Percentiles rank a stretch among this genome's conserved stretches.
phyloP scores from a whole-genome alignment of 2,797 vertebrate genomes.

The Fundulus diaphanus region DNA sequence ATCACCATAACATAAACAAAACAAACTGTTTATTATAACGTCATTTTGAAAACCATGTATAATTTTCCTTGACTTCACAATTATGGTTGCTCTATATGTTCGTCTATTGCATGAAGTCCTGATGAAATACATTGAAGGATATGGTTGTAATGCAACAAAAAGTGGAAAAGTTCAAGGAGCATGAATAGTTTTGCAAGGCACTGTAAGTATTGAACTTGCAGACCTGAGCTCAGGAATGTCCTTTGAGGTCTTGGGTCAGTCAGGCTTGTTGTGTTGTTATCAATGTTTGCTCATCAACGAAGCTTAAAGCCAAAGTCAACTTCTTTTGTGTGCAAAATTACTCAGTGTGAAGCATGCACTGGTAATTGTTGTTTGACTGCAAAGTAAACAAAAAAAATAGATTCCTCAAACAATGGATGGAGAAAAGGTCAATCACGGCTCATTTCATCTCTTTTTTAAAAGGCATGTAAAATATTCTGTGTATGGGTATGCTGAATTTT shows the following conservation, averaged over 20 bases:
- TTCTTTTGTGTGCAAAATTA: constrained; percentile 59
- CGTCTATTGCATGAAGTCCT: not conserved
- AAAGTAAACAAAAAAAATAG: constrained; percentile 16
- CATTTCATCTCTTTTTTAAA: constrained; percentile 8
- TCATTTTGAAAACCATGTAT: not conserved
- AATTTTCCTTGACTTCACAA: too few species aligned
- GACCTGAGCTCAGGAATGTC: constrained; percentile 30
- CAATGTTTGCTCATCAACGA: constrained; percentile 34
- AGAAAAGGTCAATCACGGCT: constrained; percentile 17
- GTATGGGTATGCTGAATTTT: constrained; percentile 23
- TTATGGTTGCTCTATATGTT: too few species aligned
- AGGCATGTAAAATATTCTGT: constrained; percentile 37
- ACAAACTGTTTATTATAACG: not conserved
- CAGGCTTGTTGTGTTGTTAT: constrained; percentile 37
- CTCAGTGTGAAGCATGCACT: constrained; percentile 15
- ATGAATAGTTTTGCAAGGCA: not conserved
- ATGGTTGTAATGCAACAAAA: not conserved
- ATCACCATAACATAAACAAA: too few species aligned
- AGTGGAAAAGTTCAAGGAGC: not conserved
- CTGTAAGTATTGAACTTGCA: constrained; percentile 42
- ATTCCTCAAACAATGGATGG: constrained; percentile 23
- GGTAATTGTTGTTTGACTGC: constrained; percentile 22
- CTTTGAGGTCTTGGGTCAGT: constrained; percentile 37
- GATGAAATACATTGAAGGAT: not conserved
- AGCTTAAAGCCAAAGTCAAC: constrained; percentile 56